phyloP scores from a whole-genome alignment of 2,888 invertebrate genomes.

The Acrobeloides nanus region DNA sequence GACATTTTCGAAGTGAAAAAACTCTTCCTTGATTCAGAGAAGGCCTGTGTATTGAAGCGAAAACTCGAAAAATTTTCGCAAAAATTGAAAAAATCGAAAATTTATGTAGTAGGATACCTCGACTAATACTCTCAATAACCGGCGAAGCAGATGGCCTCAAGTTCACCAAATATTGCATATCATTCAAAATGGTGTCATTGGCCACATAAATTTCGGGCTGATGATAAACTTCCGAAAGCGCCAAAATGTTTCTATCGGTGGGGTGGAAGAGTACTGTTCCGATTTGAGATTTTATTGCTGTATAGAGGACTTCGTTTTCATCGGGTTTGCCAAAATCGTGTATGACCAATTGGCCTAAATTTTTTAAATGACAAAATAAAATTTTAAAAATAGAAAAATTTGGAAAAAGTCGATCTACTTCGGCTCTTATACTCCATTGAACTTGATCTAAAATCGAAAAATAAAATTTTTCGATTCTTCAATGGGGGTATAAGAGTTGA shows the following conservation, averaged over 20 bases:
- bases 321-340: slow-evolving; percentile 44
- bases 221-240: slow-evolving; percentile 49
- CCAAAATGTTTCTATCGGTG: slow-evolving; percentile 32
- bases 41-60: no score
- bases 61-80: no score
- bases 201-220: slow-evolving; percentile 51
- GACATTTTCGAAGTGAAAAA: no score
- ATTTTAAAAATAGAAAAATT: no score
- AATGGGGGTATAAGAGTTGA: no score
- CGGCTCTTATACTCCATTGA: no score
- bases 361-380: no score
- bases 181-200: slow-evolving; percentile 38
- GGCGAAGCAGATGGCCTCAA: slow-evolving; percentile 40
- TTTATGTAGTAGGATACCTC: slow-evolving; percentile 3
- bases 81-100: no score
- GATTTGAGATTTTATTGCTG: slow-evolving; percentile 44
- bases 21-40: no score
- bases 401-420: no score
- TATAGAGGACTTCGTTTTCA: slow-evolving; percentile 42
- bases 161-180: slow-evolving; percentile 43
- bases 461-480: no score
- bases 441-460: no score
- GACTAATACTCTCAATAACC: slow-evolving; percentile 28
- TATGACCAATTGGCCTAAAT: slow-evolving; percentile 42
- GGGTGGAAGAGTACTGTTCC: slow-evolving; percentile 48